These are phyloP conservation scores for Sylvietta virens DNA, from an alignment of 2,113 vertebrate species.

Conservation along the genomic window DNA sequence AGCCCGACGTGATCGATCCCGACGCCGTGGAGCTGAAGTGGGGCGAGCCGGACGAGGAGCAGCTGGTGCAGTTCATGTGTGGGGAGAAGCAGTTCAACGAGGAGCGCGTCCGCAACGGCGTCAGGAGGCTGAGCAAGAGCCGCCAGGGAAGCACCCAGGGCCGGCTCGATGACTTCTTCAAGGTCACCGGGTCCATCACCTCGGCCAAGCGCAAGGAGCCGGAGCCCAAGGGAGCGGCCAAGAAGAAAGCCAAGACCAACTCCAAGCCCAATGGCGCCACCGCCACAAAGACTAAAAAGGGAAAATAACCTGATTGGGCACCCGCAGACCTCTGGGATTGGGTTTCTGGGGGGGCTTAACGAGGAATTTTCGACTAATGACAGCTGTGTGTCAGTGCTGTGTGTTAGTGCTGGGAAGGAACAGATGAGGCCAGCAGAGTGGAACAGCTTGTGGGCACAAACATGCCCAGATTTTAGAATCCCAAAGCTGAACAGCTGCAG, in stretches of 20 bases:
- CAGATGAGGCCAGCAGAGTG: background rate
- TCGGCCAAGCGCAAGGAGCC: constrained; percentile 90
- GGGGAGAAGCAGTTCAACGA: constrained; percentile 95
- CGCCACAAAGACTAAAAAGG: constrained; percentile 77
- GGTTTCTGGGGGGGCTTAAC: background rate
- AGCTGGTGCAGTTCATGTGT: constrained; percentile 87
- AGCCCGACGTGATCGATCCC: constrained; percentile 85
- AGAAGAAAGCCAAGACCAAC: constrained; percentile 86
- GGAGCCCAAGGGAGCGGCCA: constrained; percentile 81
- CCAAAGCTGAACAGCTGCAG: background rate
- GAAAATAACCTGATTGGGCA: constrained; percentile 60
- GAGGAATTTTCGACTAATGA: background rate
- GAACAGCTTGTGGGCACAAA: background rate
- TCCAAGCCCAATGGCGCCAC: constrained; percentile 60
- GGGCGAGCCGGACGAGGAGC: constrained; percentile 85
- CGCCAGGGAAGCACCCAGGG: constrained; percentile 95
- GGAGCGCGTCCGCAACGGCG: constrained; percentile 88
- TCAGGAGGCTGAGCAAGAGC: constrained; percentile 86
- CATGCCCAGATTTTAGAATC: no score
- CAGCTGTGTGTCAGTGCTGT: background rate
- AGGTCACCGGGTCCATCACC: constrained; percentile 89
- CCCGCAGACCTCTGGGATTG: rapidly evolving
- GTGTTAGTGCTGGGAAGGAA: background rate
- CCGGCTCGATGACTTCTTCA: constrained; percentile 93
- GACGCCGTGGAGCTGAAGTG: constrained; percentile 84